These are phyloP conservation scores for Nyctibius grandis DNA, from an alignment of 2,797 vertebrate species.

Conservation along the genomic window DNA sequence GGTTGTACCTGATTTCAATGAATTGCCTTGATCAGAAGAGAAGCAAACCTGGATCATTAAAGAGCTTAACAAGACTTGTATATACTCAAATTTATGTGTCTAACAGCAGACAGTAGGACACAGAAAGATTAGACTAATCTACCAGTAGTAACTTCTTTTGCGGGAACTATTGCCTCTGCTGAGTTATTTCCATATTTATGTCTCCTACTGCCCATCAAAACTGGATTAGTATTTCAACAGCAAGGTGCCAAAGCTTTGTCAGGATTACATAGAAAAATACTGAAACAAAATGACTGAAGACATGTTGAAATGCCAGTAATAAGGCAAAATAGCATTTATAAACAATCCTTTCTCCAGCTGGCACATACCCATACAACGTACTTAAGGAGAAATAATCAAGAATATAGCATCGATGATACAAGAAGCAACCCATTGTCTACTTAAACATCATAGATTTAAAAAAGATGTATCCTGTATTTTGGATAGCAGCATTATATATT, in stretches of 20 bases:
- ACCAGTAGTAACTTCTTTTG: neutral
- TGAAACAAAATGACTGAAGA: conserved; percentile 4
- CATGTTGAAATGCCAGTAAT: conserved; percentile 7
- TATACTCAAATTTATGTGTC: neutral
- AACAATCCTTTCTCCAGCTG: neutral
- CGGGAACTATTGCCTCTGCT: neutral
- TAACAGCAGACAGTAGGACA: neutral
- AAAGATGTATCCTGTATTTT: neutral
- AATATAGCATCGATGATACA: neutral
- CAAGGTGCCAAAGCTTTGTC: conserved; percentile 34
- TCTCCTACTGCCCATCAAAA: neutral
- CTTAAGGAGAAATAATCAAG: neutral
- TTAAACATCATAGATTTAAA: neutral
- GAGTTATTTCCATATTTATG: conserved; percentile 38
- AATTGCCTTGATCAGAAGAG: neutral
- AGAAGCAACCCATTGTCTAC: neutral
- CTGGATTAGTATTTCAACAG: conserved; percentile 32
- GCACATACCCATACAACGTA: neutral
- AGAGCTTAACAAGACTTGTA: neutral
- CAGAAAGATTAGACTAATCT: conserved; percentile 36
- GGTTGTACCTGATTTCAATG: neutral
- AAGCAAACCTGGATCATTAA: conserved; percentile 6
- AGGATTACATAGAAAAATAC: neutral
- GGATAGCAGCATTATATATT: neutral
- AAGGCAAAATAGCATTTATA: neutral